Base-by-base conservation (phyloP, 1,140 invertebrate genomes). In the Myzus persicae region DNA sequence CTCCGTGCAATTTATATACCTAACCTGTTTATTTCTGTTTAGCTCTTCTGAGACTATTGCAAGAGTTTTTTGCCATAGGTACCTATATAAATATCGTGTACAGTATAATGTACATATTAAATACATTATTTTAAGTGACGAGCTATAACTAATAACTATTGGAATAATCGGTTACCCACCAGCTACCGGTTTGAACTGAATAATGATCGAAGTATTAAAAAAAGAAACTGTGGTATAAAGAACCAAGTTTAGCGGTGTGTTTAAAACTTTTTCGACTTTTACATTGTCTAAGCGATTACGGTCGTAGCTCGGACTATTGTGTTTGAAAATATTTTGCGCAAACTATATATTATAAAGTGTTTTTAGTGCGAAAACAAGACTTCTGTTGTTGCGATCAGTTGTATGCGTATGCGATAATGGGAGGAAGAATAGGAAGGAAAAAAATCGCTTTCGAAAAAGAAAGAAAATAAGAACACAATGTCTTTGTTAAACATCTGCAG, bases 401-500 rank as follows among this genome's bases (percentile, higher is more conserved):
- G 2, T 85, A 26, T 24, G 20, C 48, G 20, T 51, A 51, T 51
- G 24, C 22, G 20, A 51, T 51, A 51, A 51, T 51, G 6, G 48
- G 20, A 48, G 48, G 84, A 87, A 44, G 31, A 48, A 44, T n/a
- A 38, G 1, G 42, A 18, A 4, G 85, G 24, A 48, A 31, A 87
- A 44, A 87, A 87, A 88, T 48, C 18, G 85, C 20, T 46, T 88
- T 48, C 82, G 36, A 84, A 84, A 84, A 42, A 84, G 9, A 84
- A 76, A 76, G 59, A 85, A 85, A 85, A 85, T 31, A 44, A 44
- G 24, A 85, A 85, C 31, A 89, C 87, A 51, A 89, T 51, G 88
- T 89, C 88, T 51, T 54, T 54, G 88, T 89, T 48, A 89, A 89
- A 89, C 88, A 89, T 89, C 88, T 89, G 88, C 88, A 40, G 44